Evolutionary conservation across 2,797 vertebrate species (phyloP).

Genomic region (Schizopygopsis malacanthus): DNA sequence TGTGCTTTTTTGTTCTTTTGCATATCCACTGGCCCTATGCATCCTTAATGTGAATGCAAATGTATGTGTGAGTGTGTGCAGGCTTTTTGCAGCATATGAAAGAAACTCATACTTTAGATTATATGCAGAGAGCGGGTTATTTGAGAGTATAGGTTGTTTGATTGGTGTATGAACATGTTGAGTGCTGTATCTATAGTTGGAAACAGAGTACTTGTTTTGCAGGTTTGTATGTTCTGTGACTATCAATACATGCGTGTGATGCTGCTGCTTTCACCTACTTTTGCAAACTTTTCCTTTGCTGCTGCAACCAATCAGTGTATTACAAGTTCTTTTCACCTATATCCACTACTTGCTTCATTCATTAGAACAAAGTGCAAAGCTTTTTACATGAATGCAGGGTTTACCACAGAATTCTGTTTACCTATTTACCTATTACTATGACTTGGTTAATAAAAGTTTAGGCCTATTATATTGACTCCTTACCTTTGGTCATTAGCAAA

Average conservation of each 20-base stretch:
- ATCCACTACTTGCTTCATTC: neutral
- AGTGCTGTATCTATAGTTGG: neutral
- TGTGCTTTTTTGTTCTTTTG: slow-evolving; percentile 59
- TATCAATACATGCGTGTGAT: neutral
- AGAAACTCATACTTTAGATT: slow-evolving; percentile 27
- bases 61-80: slow-evolving; percentile 6
- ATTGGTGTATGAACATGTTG: neutral
- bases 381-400: neutral
- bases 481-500: neutral
- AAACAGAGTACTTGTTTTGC: neutral
- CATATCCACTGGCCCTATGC: slow-evolving; percentile 56
- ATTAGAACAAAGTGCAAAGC: neutral
- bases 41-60: slow-evolving; percentile 38
- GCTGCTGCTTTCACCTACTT: slow-evolving; percentile 21
- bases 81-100: slow-evolving; percentile 30
- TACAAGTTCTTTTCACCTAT: neutral
- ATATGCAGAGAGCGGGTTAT: neutral
- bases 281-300: slow-evolving; percentile 20
- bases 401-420: neutral
- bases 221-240: neutral
- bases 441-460: neutral
- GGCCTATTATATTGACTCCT: neutral
- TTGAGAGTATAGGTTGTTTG: slow-evolving; percentile 27
- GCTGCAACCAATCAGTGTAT: slow-evolving; percentile 20
- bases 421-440: neutral